A percentile compares a stretch with the other conserved stretches of the same genome.
These are phyloP conservation scores for Nymphicus hollandicus DNA, from an alignment of 2,113 vertebrate genomes.

Conservation along the genomic window DNA sequence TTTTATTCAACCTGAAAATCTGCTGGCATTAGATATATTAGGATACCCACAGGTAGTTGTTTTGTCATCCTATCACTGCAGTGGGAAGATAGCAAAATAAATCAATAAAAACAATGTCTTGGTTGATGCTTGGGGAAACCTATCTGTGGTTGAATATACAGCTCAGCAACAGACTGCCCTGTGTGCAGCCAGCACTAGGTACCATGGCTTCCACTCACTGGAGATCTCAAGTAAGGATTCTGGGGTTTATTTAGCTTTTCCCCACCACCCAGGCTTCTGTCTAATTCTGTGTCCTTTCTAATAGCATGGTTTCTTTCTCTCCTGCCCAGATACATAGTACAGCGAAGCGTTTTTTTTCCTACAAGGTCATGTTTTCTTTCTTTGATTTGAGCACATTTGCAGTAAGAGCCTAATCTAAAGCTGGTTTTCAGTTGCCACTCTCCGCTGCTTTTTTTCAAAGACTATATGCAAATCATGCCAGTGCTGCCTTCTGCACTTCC, in stretches of 20 bases:
- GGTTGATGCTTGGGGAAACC: constrained; percentile 50
- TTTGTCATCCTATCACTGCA: constrained; percentile 61
- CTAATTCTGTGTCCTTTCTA: neutral
- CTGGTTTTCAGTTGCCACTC: neutral
- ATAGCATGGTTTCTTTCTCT: neutral
- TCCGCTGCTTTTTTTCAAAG: neutral
- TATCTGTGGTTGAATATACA: constrained; percentile 28
- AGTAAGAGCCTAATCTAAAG: neutral
- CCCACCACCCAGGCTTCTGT: neutral
- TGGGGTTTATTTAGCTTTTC: neutral
- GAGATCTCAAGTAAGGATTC: neutral
- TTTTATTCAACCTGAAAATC: constrained; percentile 67
- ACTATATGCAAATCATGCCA: neutral
- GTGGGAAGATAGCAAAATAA: constrained; percentile 65
- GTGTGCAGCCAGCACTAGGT: neutral
- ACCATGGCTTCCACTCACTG: neutral
- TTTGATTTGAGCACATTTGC: neutral
- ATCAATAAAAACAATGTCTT: constrained; percentile 63
- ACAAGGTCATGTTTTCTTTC: neutral
- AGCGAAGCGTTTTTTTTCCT: neutral
- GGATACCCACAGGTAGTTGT: constrained; percentile 60
- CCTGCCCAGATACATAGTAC: neutral
- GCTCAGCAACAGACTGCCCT: neutral
- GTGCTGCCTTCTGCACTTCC: constrained; percentile 23
- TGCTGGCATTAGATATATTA: constrained; percentile 64